Evolutionary conservation across 2,888 invertebrate genomes (phyloP).

Genomic region (Elaeidobius kamerunicus): DNA sequence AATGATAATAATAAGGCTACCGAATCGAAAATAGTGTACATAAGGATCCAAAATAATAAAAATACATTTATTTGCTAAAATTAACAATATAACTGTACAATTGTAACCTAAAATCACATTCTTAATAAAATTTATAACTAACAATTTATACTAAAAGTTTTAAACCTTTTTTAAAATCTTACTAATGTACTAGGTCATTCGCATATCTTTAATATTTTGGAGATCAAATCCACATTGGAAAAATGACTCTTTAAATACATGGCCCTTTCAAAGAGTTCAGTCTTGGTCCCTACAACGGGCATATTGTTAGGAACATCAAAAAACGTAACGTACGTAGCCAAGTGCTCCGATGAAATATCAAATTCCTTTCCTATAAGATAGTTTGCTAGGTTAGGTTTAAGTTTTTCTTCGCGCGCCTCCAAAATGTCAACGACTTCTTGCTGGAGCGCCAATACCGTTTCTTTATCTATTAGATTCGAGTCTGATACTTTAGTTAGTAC

Average conservation of each 20-base stretch:
- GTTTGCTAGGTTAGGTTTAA: slow-evolving; percentile 45
- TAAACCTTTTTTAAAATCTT: neutral
- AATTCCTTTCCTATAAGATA: slow-evolving; percentile 53
- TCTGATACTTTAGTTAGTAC: slow-evolving; percentile 45
- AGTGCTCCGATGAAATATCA: slow-evolving; percentile 41
- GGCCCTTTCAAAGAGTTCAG: slow-evolving; percentile 41
- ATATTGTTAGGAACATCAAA: slow-evolving; percentile 55
- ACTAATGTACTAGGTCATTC: neutral
- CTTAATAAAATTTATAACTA: neutral
- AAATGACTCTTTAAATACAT: slow-evolving; percentile 24
- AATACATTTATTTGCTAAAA: neutral
- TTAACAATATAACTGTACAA: neutral
- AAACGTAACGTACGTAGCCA: slow-evolving; percentile 57
- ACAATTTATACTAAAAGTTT: neutral
- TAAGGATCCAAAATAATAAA: neutral
- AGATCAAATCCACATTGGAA: slow-evolving; percentile 13
- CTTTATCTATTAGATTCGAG: slow-evolving; percentile 56
- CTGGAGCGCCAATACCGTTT: slow-evolving; percentile 60
- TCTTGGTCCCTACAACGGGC: slow-evolving; percentile 37
- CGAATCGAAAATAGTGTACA: no score
- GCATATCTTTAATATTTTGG: slow-evolving; percentile 8
- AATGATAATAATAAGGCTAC: no score
- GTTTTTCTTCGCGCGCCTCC: slow-evolving; percentile 54
- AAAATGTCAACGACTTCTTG: slow-evolving; percentile 56
- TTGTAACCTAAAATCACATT: slow-evolving; percentile 11